phyloP scores from a whole-genome alignment of 2,888 invertebrate species.

The Strigamia crassipes region DNA sequence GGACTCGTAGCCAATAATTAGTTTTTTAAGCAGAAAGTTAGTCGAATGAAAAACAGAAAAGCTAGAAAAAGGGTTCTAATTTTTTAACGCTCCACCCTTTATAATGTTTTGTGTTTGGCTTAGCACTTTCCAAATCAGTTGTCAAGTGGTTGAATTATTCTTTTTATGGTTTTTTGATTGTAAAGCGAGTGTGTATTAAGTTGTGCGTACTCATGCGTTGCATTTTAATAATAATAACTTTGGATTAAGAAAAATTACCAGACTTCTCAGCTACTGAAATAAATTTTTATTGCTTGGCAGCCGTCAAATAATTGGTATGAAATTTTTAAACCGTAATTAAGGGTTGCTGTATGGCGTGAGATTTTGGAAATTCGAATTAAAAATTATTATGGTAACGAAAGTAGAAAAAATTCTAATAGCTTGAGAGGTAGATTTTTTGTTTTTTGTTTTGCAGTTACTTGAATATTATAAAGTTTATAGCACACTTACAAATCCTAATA shows the following conservation, averaged over 20 bases:
- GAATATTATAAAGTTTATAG: conserved; percentile 1
- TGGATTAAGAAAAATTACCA: conserved; percentile 14
- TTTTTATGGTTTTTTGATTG: background rate
- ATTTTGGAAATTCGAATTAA: background rate
- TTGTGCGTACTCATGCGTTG: background rate
- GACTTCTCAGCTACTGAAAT: conserved; percentile 24
- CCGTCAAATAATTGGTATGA: conserved; percentile 15
- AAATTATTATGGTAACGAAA: background rate
- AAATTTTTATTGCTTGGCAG: conserved; percentile 15
- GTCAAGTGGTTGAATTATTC: background rate
- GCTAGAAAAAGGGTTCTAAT: background rate
- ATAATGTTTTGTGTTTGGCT: background rate
- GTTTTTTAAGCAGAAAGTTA: conserved; percentile 9
- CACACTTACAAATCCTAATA: background rate
- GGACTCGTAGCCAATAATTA: conserved; percentile 28
- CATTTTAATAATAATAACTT: conserved; percentile 21
- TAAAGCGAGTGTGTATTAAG: background rate
- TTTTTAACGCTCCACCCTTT: conserved; percentile 6
- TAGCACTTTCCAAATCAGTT: background rate
- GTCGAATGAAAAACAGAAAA: background rate
- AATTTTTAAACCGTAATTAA: background rate
- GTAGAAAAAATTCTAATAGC: background rate
- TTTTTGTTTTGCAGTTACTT: background rate
- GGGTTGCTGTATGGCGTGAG: background rate
- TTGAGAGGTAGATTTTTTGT: background rate